Evolutionary conservation across 2,888 invertebrate genomes (phyloP), one percentile per base, ranked within the genome.

Genomic region (Lacanobia wlatinum): DNA sequence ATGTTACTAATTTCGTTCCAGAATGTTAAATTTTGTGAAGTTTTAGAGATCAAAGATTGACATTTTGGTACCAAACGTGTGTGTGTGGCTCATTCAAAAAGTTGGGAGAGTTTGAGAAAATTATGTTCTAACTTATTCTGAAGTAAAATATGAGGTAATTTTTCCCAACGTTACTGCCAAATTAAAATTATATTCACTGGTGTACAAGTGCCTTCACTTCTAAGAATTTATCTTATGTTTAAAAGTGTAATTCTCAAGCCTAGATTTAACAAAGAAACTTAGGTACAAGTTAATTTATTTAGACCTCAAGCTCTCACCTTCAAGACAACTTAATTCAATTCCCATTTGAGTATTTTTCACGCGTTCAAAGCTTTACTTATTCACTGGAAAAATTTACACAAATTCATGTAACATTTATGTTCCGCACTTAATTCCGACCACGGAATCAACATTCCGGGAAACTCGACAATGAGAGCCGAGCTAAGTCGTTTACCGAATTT

Each of bases 401-500:
- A 76, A 70, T 74, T 61, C 59, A 34, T 63, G 62, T 58, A 40
- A 70, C 80, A 80, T 80, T 76, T 67, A 70, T 58, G 59, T 70
- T 18, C 55, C 28, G 64, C 34, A 58, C 58, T 65, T 80, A 72
- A 80, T 74, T 78, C 67, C 52, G 9, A 28, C 60, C 69, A 46
- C 62, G 53, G 55, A 73, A 68, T 70, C 78, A 82, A 70, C 83
- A 76, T 71, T 83, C 64, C 61, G 16, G 55, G 76, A 60, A 76
- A 80, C 66, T 61, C 71, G 62, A 80, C 82, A 78, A 70, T 73
- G 64, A 72, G 61, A 38, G 63, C 55, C 53, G 56, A 60, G 56
- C 61, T 73, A 65, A 83, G 80, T 76, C 84, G 78, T 78, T 82
- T 72, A 73, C 76, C 46, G 70, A 84, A 85, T 85, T 73, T 86